Evolutionary conservation across 2,888 invertebrate species (phyloP).

Genomic region (Tachina grossa): DNA sequence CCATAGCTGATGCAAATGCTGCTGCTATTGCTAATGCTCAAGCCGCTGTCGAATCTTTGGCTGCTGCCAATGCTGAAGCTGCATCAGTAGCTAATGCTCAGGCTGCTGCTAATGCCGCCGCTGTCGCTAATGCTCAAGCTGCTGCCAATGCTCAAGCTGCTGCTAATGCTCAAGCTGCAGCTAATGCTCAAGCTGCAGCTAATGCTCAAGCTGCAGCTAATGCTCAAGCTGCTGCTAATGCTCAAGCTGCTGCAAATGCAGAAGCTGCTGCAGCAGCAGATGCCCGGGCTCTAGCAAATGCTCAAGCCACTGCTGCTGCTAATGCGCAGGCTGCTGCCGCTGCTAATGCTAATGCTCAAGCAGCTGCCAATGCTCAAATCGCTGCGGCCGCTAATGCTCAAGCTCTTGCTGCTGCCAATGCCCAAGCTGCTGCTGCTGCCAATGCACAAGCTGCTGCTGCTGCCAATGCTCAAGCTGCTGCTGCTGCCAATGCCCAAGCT

Average conservation of each 20-base stretch:
- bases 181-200: conserved; percentile 63
- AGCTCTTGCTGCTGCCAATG: conserved; percentile 72
- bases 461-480: conserved; percentile 32
- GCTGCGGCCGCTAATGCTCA: conserved; percentile 52
- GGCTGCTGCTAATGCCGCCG: conserved; percentile 74
- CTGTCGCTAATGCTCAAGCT: conserved; percentile 71
- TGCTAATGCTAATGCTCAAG: conserved; percentile 49
- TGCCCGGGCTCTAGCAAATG: conserved; percentile 37
- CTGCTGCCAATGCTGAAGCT: conserved; percentile 49
- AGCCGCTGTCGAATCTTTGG: conserved; percentile 46
- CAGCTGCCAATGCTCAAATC: conserved; percentile 41
- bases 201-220: conserved; percentile 32
- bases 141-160: conserved; percentile 55
- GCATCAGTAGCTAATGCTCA: conserved; percentile 61
- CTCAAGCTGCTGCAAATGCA: conserved; percentile 72
- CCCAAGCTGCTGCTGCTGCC: conserved; percentile 68
- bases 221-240: conserved; percentile 64
- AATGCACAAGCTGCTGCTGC: conserved; percentile 26
- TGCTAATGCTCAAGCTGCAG: conserved; percentile 58
- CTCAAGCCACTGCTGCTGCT: conserved; percentile 32
- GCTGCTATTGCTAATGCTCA: conserved; percentile 53
- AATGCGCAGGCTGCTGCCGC: conserved; percentile 65
- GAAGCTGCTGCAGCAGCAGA: conserved; percentile 68
- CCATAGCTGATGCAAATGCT: conserved; percentile 53
- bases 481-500: conserved; percentile 58